Evolutionary conservation across 2,888 invertebrate species (phyloP), one percentile per base, ranked within the genome.

Genomic region (Drosophila kokeensis): DNA sequence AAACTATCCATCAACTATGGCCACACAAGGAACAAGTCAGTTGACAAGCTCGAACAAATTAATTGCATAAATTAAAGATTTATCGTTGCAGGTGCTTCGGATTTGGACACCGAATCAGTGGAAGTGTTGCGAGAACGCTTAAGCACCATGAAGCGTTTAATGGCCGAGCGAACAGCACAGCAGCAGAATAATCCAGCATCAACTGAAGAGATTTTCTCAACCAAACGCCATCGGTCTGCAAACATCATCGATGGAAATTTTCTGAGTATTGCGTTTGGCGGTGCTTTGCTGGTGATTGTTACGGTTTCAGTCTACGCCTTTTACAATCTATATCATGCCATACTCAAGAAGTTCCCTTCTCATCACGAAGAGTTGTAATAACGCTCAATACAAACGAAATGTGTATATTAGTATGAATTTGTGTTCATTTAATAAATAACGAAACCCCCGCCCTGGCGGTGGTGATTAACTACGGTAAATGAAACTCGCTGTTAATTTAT

Each of bases 301-400:
- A 95, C 96, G 83, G 97, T 97, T 48, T 97, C 97, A 61, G 94
- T 96, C 1, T 97, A 97, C 89, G 97, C 97, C 0, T 98, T 98
- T 92, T 97, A 97, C 86, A 97, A 97, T 92, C 94, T 97, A 0
- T 97, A 96, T 90, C 94, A 95, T 85, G 97, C 97, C 21, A 96
- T 97, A 59, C 92, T 97, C 38, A 97, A 97, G 93, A 97, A 97
- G 92, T 97, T 97, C 87, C 96, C 97, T 0, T 95, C 96, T 0
- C 94, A 94, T 55, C 97, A 97, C 90, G 96, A 96, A 38, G 97
- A 97, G 93, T 93, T 97, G 90, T 97, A 55, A 27, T 24, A 57
- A 53, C 40, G 36, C 49, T 72, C 45, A 32, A 52, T 61, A 42
- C 61, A 57, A 57, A 54, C 58, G 60, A 54, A 27, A 64, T 48